These are phyloP conservation scores for Catharus fuscescens DNA, from an alignment of 2,113 vertebrate species.

Conservation along the genomic window DNA sequence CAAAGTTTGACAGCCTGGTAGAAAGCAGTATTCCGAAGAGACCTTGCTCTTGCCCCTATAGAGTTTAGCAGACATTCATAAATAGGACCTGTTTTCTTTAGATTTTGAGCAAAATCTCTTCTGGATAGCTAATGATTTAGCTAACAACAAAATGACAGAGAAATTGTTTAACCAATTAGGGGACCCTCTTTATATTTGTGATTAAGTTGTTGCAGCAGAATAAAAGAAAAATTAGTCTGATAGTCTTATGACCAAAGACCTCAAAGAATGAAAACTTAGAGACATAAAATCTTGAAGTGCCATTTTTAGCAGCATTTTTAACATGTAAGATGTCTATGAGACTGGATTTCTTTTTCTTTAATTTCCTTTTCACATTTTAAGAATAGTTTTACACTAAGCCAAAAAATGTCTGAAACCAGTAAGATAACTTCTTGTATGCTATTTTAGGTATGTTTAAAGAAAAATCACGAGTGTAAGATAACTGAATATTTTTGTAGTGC, in stretches of 20 bases:
- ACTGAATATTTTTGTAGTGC: neutral
- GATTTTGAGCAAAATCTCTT: neutral
- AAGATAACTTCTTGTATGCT: neutral
- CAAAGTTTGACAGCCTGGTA: conserved; percentile 10
- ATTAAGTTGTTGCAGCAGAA: neutral
- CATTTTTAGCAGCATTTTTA: neutral
- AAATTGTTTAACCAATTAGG: neutral
- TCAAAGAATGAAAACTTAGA: neutral
- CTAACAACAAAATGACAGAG: neutral
- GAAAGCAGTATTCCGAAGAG: conserved; percentile 31
- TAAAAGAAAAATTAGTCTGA: neutral
- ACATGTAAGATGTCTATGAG: neutral
- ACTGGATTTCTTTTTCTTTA: neutral
- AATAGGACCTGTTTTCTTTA: conserved; percentile 15
- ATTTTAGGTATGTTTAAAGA: neutral
- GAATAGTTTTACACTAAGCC: neutral
- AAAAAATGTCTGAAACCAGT: neutral
- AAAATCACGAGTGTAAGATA: neutral
- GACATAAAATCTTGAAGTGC: neutral
- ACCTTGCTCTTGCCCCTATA: conserved; percentile 1
- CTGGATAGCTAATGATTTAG: neutral
- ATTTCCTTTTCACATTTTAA: neutral
- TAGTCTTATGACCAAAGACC: neutral
- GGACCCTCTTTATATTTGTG: neutral
- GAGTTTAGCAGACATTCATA: conserved; percentile 10